phyloP scores from a whole-genome alignment of 2,797 vertebrate genomes.

The Dermochelys coriacea region DNA sequence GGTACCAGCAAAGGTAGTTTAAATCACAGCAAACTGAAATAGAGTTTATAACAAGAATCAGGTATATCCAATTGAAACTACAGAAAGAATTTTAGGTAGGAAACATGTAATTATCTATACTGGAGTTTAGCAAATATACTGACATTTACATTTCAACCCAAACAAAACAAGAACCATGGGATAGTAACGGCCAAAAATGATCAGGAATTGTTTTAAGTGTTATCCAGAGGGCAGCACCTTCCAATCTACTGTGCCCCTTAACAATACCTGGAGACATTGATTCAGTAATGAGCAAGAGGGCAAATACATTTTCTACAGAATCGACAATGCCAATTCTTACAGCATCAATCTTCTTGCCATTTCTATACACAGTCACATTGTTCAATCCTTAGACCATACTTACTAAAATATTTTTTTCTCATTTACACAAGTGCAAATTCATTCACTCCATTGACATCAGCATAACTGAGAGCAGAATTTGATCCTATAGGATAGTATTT shows the following conservation, averaged over 20 bases:
- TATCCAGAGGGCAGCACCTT: too few species aligned
- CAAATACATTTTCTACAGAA: not conserved
- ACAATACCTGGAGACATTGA: too few species aligned
- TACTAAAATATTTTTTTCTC: not conserved
- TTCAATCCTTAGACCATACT: not conserved
- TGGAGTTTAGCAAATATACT: not conserved
- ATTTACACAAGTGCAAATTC: not conserved
- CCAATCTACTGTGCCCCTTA: too few species aligned
- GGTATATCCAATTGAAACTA: not conserved
- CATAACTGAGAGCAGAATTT: not conserved
- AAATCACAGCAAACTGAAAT: not conserved
- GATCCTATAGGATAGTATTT: not conserved
- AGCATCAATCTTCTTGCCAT: not conserved
- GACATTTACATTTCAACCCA: not conserved
- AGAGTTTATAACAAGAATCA: not conserved
- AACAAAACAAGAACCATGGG: too few species aligned
- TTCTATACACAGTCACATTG: not conserved
- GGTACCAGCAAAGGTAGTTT: too few species aligned
- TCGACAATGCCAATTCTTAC: not conserved
- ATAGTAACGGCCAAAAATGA: too few species aligned
- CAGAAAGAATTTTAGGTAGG: not conserved
- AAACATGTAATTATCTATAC: not conserved
- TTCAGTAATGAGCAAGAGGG: too few species aligned
- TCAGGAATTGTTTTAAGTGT: too few species aligned
- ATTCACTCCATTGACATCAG: not conserved